Base-by-base conservation (phyloP, 2,113 vertebrate genomes). In the Promerops cafer region DNA sequence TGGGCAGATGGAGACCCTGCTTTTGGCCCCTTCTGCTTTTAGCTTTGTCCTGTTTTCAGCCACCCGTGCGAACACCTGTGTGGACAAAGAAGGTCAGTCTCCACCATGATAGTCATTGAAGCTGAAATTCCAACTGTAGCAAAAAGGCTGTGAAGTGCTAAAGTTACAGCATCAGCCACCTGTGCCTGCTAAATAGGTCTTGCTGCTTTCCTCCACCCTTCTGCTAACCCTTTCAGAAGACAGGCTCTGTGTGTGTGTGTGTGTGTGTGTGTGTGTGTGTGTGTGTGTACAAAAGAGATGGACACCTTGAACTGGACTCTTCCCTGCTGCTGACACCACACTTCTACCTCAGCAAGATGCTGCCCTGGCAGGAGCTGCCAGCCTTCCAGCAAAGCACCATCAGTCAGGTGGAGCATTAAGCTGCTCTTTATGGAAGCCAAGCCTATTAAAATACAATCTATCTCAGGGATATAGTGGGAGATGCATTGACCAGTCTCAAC, bases 391-490 rank as follows among this genome's bases (percentile, higher is more conserved):
- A 28, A 95, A 93, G 69, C 37, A 42, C 81, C 65, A 82, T 97
- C 88, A 0, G 2, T 91, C 87, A 96, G 94, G 83, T 93, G 76
- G 82, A 95, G 35, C 84, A 94, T 95, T 96, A 97, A 95, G 88
- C 63, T 87, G 53, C n/a, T 88, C 61, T 31, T 50, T 59, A 28
- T 39, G 79, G 94, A 94, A 96, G 63, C 74, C 80, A 93, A 97
- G 71, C 80, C 84, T 95, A 91, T 97, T 95, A 97, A 97, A 97
- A 97, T 70, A 90, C 80, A 94, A 85, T 96, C 84, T 75, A 68
- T 97, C 88, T 88, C 90, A 69, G 92, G 74, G 90, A 89, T 42
- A 6, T 22, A 86, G 60, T 27, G 64, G 93, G 95, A 90, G 83
- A 85, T 57, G 31, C 89, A 90, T 66, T 91, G 96, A 86, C 92